Conservation (phyloP, 2,888 invertebrate genomes). For the Xestoiulus laeticollis region DNA sequence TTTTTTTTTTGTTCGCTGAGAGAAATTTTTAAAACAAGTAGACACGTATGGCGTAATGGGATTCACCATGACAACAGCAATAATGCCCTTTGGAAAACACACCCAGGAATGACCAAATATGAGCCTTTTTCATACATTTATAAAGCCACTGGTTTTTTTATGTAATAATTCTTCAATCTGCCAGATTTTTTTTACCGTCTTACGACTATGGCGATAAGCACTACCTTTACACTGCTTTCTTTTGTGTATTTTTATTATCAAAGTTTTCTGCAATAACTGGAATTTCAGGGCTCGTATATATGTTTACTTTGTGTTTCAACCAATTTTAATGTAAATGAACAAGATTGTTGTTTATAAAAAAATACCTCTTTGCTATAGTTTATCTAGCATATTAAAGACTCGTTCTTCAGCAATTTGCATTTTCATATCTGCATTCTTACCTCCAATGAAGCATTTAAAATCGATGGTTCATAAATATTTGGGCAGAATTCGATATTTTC, state of each 20-base stretch:
- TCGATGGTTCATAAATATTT: not conserved
- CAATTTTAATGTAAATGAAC: too few relatives aligned
- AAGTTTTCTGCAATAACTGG: too few relatives aligned
- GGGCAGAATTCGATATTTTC: not conserved
- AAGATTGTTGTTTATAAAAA: not conserved
- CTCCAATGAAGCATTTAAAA: not conserved
- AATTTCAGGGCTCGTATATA: too few relatives aligned
- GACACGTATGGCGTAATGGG: constrained; percentile 13
- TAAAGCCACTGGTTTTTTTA: not conserved
- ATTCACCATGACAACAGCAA: constrained; percentile 37
- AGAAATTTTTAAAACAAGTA: constrained; percentile 10
- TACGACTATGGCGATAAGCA: not conserved
- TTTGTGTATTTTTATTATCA: too few relatives aligned
- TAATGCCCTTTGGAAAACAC: constrained; percentile 17
- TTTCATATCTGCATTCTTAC: not conserved
- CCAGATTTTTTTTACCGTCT: not conserved
- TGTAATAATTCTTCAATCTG: not conserved
- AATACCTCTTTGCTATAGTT: not conserved
- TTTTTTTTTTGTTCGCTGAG: not conserved
- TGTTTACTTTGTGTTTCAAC: too few relatives aligned
- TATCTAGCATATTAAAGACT: too few relatives aligned
- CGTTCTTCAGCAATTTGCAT: too few relatives aligned
- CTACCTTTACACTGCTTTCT: not conserved
- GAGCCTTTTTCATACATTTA: not conserved
- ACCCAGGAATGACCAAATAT: constrained; percentile 14